Evolutionary conservation across 1,140 invertebrate species (phyloP), one percentile per base, ranked within the genome.

Genomic region (Drosophila equinoxialis): DNA sequence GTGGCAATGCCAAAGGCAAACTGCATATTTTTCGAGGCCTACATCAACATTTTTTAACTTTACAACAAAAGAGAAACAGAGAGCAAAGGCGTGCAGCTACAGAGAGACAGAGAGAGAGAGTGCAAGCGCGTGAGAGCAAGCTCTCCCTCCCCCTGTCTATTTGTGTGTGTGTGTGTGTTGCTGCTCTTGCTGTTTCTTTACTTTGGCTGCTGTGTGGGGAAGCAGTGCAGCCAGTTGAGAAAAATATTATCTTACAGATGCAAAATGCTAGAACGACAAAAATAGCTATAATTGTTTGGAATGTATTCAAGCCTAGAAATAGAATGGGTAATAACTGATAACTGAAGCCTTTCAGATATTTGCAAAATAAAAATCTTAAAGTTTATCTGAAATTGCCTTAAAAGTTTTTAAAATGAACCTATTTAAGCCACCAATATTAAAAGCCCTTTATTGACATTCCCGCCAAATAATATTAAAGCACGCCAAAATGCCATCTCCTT

Each of bases 1-100:
- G 84, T 89, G 84, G 84, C 84, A 89, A 89, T 89, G 84, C 84
- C 84, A 87, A 87, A 89, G 70, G 80, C 85, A 84, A 87, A 87
- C 79, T 89, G 84, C 84, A 89, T 83, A 73, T 89, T 87, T 75
- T 78, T 79, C 85, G 84, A 89, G 85, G 84, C 84, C 84, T 89
- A 81, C 84, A 90, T 89, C 84, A 89, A 89, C 84, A 89, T 84
- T 89, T 87, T 84, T 77, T 63, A 77, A 74, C 61, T 77, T 70
- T 77, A 59, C 57, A 59, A 59, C 33, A 59, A 20, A 39, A 20
- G 65, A 57, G 54, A 37, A 48, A 37, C 10, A 37, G 35, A 37
- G 63, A 76, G 57, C 83, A 86, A 87, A 78, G 81, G 81, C 81
- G 81, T 60, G 20, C 69, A 60, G 60, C 33, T 39, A 45, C 37